Percentiles rank a stretch among this genome's conserved stretches.
Conservation (phyloP, 2,888 invertebrate species). For the Sialis lutaria region DNA sequence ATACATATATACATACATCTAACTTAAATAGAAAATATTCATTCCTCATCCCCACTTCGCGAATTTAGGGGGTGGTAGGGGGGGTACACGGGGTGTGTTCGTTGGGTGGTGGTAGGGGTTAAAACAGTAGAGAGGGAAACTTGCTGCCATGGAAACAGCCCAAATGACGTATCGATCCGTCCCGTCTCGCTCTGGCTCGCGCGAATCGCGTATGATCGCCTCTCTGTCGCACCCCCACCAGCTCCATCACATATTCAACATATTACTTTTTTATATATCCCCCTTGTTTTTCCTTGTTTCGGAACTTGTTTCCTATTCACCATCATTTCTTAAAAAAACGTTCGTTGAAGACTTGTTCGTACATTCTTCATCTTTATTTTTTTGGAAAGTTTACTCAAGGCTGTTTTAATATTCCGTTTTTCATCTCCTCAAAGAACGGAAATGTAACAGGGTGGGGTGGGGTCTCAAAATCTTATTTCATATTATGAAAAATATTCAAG, state of each 20-base stretch:
- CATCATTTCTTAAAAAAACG: slow-evolving; percentile 2
- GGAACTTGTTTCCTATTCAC: slow-evolving; percentile 16
- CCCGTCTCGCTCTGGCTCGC: slow-evolving; percentile 22
- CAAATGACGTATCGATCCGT: slow-evolving; percentile 33
- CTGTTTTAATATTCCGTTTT: slow-evolving; percentile 18
- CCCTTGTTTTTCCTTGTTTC: slow-evolving; percentile 23
- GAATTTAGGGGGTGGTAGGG: slow-evolving; percentile 20
- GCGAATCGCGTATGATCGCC: slow-evolving; percentile 6
- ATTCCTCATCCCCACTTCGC: slow-evolving; percentile 23
- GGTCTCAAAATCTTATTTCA: slow-evolving; percentile 14
- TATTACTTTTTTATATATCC: slow-evolving; percentile 25
- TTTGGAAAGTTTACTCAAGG: slow-evolving; percentile 16
- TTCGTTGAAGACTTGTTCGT: background rate
- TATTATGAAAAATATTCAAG: slow-evolving; percentile 9
- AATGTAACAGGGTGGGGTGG: slow-evolving; percentile 10
- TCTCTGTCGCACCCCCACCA: slow-evolving; percentile 6
- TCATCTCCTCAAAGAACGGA: slow-evolving; percentile 14
- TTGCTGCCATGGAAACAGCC: slow-evolving; percentile 33
- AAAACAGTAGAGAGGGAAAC: slow-evolving; percentile 13
- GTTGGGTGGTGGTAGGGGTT: slow-evolving; percentile 19
- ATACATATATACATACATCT: background rate
- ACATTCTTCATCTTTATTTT: slow-evolving; percentile 1
- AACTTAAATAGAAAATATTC: slow-evolving; percentile 26
- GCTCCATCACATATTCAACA: slow-evolving; percentile 29
- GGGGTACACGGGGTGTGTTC: slow-evolving; percentile 14